phyloP scores from a whole-genome alignment of 2,888 invertebrate genomes.

The Meandrusa payeni region DNA sequence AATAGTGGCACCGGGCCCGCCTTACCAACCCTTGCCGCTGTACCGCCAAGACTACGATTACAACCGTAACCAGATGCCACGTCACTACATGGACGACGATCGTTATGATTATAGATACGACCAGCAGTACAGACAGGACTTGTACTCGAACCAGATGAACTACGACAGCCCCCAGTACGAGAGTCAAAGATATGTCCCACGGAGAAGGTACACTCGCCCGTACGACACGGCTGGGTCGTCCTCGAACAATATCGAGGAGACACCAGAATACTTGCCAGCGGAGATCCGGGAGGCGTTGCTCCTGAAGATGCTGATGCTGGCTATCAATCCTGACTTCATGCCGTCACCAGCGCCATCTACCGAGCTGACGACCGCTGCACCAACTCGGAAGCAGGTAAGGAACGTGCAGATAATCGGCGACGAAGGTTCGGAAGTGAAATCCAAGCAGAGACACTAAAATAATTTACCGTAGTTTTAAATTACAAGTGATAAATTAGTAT shows the following conservation, averaged over 20 bases:
- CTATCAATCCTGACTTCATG: slow-evolving; percentile 83
- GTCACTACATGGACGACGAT: slow-evolving; percentile 63
- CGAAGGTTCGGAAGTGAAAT: slow-evolving; percentile 66
- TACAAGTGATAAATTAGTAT: slow-evolving; percentile 20
- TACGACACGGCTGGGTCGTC: slow-evolving; percentile 19
- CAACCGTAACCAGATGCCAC: slow-evolving; percentile 47
- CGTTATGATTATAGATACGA: slow-evolving; percentile 67
- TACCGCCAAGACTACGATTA: slow-evolving; percentile 49
- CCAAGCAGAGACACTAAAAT: slow-evolving; percentile 49
- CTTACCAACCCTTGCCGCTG: slow-evolving; percentile 48
- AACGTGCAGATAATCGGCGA: slow-evolving; percentile 88
- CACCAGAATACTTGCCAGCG: slow-evolving; percentile 83
- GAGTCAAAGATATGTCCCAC: slow-evolving; percentile 51
- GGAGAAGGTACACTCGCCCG: slow-evolving; percentile 16
- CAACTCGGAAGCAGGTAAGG: slow-evolving; percentile 81
- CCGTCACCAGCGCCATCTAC: slow-evolving; percentile 65
- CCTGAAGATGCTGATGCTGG: slow-evolving; percentile 86
- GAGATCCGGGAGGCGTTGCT: slow-evolving; percentile 86
- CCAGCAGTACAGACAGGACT: slow-evolving; percentile 55
- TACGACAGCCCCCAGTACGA: slow-evolving; percentile 69
- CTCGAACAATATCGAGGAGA: slow-evolving; percentile 21
- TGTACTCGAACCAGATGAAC: slow-evolving; percentile 58
- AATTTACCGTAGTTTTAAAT: slow-evolving; percentile 4
- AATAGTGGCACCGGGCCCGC: slow-evolving; percentile 53
- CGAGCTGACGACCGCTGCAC: slow-evolving; percentile 71